Conservation (phyloP, 2,888 invertebrate species). For the Caenorhabditis uteleia region DNA sequence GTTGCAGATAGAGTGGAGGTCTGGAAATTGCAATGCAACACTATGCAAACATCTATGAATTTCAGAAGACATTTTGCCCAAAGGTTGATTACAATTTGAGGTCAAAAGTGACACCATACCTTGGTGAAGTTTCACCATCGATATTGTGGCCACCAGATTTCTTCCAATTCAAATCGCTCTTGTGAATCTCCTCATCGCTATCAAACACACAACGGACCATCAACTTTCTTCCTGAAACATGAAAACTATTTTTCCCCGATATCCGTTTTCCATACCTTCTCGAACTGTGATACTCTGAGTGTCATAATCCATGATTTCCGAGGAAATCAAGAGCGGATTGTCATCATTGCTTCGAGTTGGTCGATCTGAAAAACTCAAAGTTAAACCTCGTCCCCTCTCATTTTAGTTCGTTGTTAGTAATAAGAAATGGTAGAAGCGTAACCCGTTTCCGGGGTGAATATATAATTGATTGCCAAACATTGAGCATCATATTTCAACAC, state of each 20-base stretch:
- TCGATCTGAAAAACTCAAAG: conserved; percentile 9
- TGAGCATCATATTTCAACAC: too few relatives aligned
- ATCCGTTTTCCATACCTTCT: conserved; percentile 19
- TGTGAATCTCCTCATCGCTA: conserved; percentile 44
- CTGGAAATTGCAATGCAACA: too few relatives aligned
- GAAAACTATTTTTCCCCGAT: neutral
- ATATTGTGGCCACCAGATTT: conserved; percentile 51
- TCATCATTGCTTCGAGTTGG: conserved; percentile 15
- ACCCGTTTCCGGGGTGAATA: too few relatives aligned
- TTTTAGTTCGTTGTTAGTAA: conserved; percentile 3
- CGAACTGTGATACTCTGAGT: conserved; percentile 38
- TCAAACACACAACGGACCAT: conserved; percentile 53
- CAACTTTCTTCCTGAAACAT: conserved; percentile 35
- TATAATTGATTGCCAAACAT: too few relatives aligned
- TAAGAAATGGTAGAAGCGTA: too few relatives aligned
- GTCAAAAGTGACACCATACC: conserved; percentile 29
- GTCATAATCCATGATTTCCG: conserved; percentile 44
- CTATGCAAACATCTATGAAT: too few relatives aligned
- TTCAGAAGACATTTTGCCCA: too few relatives aligned
- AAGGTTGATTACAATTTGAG: neutral
- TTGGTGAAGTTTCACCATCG: conserved; percentile 51
- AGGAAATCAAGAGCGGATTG: conserved; percentile 37
- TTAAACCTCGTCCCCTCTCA: neutral
- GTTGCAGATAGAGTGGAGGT: too few relatives aligned
- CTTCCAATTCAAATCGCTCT: conserved; percentile 56